A percentile compares a stretch with the other conserved stretches of the same genome.
Conservation (phyloP, 2,113 vertebrate genomes). For the Callipepla squamata region DNA sequence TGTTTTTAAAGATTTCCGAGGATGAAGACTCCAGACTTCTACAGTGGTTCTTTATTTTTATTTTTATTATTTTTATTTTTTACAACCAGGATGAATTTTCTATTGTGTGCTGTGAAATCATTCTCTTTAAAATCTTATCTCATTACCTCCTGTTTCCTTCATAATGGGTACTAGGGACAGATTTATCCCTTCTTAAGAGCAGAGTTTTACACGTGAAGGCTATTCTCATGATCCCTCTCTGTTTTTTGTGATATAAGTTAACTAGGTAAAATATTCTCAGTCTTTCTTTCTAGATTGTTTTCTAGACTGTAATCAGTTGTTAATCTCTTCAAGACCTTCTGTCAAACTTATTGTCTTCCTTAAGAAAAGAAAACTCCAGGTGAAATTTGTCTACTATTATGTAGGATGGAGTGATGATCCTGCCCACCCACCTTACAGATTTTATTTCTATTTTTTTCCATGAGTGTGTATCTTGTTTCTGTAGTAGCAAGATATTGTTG, state of each 20-base stretch:
- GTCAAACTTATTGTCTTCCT: neutral
- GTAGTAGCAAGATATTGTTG: conserved; percentile 38
- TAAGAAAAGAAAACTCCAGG: neutral
- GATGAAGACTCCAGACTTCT: neutral
- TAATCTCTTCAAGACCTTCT: neutral
- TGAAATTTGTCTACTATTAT: neutral
- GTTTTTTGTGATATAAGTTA: neutral
- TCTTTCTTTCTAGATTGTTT: neutral
- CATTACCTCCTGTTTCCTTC: neutral
- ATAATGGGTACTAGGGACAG: neutral
- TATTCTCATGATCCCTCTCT: neutral
- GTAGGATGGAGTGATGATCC: conserved; percentile 17
- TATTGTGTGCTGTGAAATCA: neutral
- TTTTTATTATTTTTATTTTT: neutral
- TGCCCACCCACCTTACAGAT: neutral
- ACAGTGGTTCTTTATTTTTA: neutral
- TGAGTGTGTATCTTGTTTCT: neutral
- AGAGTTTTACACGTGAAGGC: neutral
- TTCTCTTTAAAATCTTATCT: neutral
- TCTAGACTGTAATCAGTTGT: neutral
- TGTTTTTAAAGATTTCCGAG: neutral
- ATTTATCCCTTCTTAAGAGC: neutral
- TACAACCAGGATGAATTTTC: neutral
- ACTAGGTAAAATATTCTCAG: neutral
- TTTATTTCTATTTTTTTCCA: conserved; percentile 45